phyloP scores from a whole-genome alignment of 2,113 vertebrate genomes.

The Stercorarius parasiticus region DNA sequence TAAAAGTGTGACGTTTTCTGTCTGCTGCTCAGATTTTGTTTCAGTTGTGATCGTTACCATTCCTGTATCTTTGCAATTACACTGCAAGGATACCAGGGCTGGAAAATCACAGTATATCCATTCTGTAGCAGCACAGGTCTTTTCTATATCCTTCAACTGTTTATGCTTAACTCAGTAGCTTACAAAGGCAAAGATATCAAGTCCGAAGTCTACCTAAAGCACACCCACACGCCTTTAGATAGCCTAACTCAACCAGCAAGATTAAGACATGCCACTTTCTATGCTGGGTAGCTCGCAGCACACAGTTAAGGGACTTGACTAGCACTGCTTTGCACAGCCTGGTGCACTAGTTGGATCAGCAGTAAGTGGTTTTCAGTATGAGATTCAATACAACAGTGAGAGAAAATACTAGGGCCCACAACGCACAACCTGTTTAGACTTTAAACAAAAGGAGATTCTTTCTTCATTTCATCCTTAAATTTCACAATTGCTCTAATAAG shows the following conservation, averaged over 20 bases:
- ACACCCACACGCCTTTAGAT: background rate
- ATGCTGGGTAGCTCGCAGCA: background rate
- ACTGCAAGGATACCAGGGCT: background rate
- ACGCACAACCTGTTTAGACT: background rate
- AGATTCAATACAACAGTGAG: background rate
- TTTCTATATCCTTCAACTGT: background rate
- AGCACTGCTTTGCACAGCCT: background rate
- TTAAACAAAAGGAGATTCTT: background rate
- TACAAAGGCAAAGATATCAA: background rate
- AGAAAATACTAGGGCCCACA: background rate
- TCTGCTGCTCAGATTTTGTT: background rate
- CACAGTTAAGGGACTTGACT: background rate
- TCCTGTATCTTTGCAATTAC: background rate
- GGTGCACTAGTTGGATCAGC: rapidly evolving
- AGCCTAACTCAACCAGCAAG: background rate
- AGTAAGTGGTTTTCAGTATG: background rate
- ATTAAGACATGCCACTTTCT: background rate
- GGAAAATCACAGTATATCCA: background rate
- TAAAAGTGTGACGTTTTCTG: background rate
- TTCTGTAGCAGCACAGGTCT: background rate
- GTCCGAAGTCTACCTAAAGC: background rate
- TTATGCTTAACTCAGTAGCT: background rate
- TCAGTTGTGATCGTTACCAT: background rate
- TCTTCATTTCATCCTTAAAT: background rate
- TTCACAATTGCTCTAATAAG: background rate